Base-by-base conservation (phyloP, 2,888 invertebrate species). In the Mesochorus sp. region DNA sequence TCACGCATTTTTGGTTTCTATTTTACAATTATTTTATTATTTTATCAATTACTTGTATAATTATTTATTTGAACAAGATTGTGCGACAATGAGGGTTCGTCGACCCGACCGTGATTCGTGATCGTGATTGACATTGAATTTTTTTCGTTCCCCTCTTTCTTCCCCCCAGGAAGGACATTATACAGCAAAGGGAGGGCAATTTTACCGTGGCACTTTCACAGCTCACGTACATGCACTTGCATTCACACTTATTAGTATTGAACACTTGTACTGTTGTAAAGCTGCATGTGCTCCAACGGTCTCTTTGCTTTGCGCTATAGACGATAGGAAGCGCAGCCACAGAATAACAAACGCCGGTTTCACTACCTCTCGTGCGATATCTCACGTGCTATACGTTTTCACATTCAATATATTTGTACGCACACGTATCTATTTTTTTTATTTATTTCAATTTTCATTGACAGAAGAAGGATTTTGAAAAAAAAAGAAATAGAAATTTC, bases 71-170 rank as follows among this genome's bases (percentile, higher is more conserved):
- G 19, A 6, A 19, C n/a, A 19, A 10, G 14, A 0, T 42, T 6
- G 8, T 14, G 31, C 37, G 37, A 26, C 10, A 47, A n/a, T n/a
- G n/a, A n/a, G 14, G 39, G 73, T 64, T 62, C 68, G 55, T 51
- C 68, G 57, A 78, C 77, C 76, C 68, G 73, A 70, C 73, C 77
- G 73, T 73, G 68, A 78, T 78, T 73, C 68, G 34, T 64, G 68
- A 73, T 51, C 77, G 55, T 68, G 64, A 73, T 78, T 51, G 77
- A 51, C 68, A 78, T 78, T 78, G 64, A 68, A 68, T 68, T 17
- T 53, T 39, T 8, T 19, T 51, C 64, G 31, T 14, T 37, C 14
- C 53, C 31, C 53, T 31, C 14, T 31, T 31, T 14, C 49, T 10
- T 49, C n/a, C 12, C 21, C 1, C 49, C 49, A 73, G 64, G 39